Evolutionary conservation across 1,140 invertebrate genomes (phyloP).

Genomic region (Drosophila pandora): DNA sequence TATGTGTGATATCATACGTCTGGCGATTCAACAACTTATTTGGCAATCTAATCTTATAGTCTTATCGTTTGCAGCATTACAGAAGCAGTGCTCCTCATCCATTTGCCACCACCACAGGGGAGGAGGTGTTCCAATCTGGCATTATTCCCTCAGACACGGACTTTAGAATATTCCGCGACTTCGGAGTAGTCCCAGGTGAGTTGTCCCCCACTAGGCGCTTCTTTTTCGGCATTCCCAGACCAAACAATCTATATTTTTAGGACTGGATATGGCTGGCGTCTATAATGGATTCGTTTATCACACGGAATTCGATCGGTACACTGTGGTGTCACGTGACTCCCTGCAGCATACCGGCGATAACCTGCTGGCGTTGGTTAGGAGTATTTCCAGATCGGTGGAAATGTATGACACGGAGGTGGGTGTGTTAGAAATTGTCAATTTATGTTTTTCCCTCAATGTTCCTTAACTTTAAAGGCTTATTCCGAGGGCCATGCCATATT

Average conservation of each 20-base stretch:
- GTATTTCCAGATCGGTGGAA: constrained; percentile 87
- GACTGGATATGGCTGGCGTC: constrained; percentile 95
- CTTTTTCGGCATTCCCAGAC: no score
- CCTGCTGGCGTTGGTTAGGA: constrained; percentile 88
- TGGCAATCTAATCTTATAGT: constrained; percentile 85
- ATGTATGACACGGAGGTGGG: constrained; percentile 84
- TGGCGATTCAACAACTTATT: constrained; percentile 41
- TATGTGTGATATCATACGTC: constrained; percentile 26
- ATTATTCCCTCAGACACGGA: constrained; percentile 95
- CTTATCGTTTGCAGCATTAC: constrained; percentile 87
- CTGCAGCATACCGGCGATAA: constrained; percentile 93
- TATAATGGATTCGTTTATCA: constrained; percentile 97
- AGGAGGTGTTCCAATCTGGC: constrained; percentile 93
- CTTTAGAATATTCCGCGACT: constrained; percentile 91
- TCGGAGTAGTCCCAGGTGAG: constrained; percentile 85
- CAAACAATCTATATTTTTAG: constrained; percentile 4
- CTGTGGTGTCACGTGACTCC: constrained; percentile 90
- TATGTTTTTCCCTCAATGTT: background rate
- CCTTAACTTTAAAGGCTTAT: constrained; percentile 51
- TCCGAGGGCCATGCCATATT: constrained; percentile 87
- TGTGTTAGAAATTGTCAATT: background rate
- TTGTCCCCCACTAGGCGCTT: constrained; percentile 1
- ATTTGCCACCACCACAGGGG: constrained; percentile 91
- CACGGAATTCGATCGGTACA: constrained; percentile 91
- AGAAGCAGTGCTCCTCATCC: constrained; percentile 91